phyloP scores from a whole-genome alignment of 53 echinoderm and acorn worm species.

The Paracentrotus lividus region DNA sequence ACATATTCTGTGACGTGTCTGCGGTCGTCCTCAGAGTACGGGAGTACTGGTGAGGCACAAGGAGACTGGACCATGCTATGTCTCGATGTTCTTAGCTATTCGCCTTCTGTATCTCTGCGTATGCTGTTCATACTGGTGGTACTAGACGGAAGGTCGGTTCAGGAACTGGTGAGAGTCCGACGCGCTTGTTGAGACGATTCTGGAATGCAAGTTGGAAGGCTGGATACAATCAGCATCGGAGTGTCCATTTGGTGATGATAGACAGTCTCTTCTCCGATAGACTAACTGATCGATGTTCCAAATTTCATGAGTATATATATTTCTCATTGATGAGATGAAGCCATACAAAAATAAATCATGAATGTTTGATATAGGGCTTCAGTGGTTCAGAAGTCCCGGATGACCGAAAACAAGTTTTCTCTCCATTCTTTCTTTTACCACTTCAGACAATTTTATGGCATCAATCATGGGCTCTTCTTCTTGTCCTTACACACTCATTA shows the following conservation, averaged over 20 bases:
- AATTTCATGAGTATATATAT: neutral
- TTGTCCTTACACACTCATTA: too few relatives aligned
- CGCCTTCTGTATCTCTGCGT: neutral
- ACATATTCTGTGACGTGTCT: slow-evolving; percentile 4
- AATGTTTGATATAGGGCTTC: neutral
- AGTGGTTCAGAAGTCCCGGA: neutral
- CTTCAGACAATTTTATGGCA: too few relatives aligned
- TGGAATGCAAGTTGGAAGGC: neutral
- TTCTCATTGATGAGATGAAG: neutral
- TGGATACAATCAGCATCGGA: neutral
- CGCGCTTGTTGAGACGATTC: neutral
- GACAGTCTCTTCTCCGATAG: neutral
- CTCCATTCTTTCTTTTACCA: too few relatives aligned
- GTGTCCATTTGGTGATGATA: neutral
- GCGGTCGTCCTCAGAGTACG: neutral
- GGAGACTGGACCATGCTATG: neutral
- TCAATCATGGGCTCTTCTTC: too few relatives aligned
- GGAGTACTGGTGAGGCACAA: neutral
- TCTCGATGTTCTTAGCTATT: neutral
- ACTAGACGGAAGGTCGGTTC: neutral
- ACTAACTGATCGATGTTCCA: neutral
- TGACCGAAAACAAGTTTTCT: neutral
- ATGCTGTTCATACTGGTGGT: neutral
- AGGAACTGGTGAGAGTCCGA: neutral
- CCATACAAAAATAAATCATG: neutral